Conservation (phyloP, 2,113 vertebrate genomes). For the Melanerpes aurifrons region DNA sequence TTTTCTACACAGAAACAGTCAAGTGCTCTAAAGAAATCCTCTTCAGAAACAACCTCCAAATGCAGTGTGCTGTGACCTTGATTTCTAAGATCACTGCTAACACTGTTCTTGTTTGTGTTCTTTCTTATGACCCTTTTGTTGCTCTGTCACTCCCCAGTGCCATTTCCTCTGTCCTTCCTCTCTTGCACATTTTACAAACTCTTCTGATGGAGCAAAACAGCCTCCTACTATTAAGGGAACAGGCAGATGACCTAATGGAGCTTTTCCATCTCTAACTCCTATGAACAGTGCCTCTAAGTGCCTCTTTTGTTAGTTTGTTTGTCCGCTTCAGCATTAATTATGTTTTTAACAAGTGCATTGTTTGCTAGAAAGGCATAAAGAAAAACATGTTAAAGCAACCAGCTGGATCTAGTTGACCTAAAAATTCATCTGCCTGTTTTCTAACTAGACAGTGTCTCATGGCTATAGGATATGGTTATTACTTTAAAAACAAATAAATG, state of each 20-base stretch:
- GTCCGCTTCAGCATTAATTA: slow-evolving; percentile 68
- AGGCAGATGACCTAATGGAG: slow-evolving; percentile 62
- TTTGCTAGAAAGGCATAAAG: slow-evolving; percentile 51
- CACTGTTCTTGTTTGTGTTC: background rate
- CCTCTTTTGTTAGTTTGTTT: slow-evolving; percentile 74
- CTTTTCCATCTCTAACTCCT: slow-evolving; percentile 46
- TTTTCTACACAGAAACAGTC: background rate
- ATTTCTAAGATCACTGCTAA: background rate
- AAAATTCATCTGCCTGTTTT: slow-evolving; percentile 36
- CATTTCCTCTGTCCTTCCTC: background rate
- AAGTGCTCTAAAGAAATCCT: background rate
- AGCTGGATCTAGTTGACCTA: slow-evolving; percentile 33
- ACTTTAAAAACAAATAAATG: background rate
- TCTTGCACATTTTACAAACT: background rate
- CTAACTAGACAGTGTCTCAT: background rate
- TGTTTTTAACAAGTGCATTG: slow-evolving; percentile 72
- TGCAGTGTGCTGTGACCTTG: background rate
- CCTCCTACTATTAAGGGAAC: slow-evolving; percentile 8
- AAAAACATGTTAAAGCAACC: slow-evolving; percentile 55
- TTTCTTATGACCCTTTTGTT: background rate
- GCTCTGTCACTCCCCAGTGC: background rate
- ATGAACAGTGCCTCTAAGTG: slow-evolving; percentile 64
- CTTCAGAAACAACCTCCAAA: background rate
- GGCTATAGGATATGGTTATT: background rate
- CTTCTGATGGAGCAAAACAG: slow-evolving; percentile 50